Evolutionary conservation across 92 coral and sea anemone species (phyloP), one percentile per base, ranked within the genome.

Genomic region (Phenganax marumi): DNA sequence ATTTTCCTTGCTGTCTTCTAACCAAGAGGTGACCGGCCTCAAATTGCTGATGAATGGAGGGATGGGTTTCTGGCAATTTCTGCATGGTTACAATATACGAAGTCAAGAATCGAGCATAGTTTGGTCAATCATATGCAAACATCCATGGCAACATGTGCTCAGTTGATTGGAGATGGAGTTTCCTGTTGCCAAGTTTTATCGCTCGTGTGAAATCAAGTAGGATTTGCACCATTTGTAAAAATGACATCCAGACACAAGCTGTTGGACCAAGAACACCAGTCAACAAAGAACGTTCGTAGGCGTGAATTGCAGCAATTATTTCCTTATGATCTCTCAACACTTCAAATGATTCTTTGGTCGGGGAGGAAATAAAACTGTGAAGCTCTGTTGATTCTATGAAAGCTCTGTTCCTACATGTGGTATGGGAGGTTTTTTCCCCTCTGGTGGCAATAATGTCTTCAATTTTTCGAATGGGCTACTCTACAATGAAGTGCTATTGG

Each of bases 351-450:
- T 54, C 60, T 54, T n/a, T 10, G 11, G 60, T 54, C 10, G 17
- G 60, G 17, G 60, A 54, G 39, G 46, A 68, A 68, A 68, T 7
- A 50, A 68, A 68, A 23, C 50, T 68, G 9, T 10, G 14, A 4
- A 68, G 43, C 43, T 21, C 74, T 13, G 50, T 50, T 68, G 74
- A 68, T 10, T 68, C 43, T 46, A 25, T 68, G 47, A 68, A 25
- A 12, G 23, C 74, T 68, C 24, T 33, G 50, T 68, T n/a, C n/a
- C n/a, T n/a, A n/a, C n/a, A n/a, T n/a, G n/a, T n/a, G n/a, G n/a
- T n/a, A n/a, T n/a, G n/a, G n/a, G n/a, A n/a, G n/a, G n/a, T n/a
- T n/a, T n/a, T n/a, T n/a, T n/a, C n/a, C n/a, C n/a, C n/a, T n/a
- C n/a, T n/a, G n/a, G n/a, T n/a, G n/a, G n/a, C n/a, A n/a, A n/a